Evolutionary conservation across 1,140 invertebrate species (phyloP).

Genomic region (Euwallacea fornicatus): DNA sequence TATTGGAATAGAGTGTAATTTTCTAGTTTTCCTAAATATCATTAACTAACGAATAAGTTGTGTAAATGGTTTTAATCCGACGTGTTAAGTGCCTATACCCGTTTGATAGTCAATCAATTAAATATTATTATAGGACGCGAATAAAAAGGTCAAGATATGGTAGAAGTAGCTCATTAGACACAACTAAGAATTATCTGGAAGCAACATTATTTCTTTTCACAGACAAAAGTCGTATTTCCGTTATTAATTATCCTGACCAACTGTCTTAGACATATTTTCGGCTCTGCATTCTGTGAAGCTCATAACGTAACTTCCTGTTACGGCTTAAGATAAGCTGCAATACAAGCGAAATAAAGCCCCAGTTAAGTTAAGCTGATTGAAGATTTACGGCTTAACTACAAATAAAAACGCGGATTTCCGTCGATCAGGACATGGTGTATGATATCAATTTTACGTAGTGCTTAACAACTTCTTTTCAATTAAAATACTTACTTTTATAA

Average conservation of each 20-base stretch:
- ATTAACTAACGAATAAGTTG: slow-evolving; percentile 14
- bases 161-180: slow-evolving; percentile 7
- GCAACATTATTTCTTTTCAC: no score
- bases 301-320: background rate
- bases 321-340: slow-evolving; percentile 21
- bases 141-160: slow-evolving; percentile 6
- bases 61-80: slow-evolving; percentile 27
- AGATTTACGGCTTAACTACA: slow-evolving; percentile 17
- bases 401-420: slow-evolving; percentile 18
- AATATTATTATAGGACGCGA: slow-evolving; percentile 4
- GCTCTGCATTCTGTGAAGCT: no score
- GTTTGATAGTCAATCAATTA: slow-evolving; percentile 17
- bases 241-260: no score
- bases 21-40: slow-evolving; percentile 15
- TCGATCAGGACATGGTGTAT: background rate
- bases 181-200: no score
- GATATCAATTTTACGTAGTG: slow-evolving; percentile 4
- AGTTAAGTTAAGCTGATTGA: slow-evolving; percentile 26
- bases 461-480: background rate
- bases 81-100: slow-evolving; percentile 18
- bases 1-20: background rate
- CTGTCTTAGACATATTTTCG: no score
- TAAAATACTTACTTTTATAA: no score
- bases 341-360: slow-evolving; percentile 21
- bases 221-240: no score